Evolutionary conservation across 2,113 vertebrate genomes (phyloP).

Genomic region (Rhodinocichla rosea): DNA sequence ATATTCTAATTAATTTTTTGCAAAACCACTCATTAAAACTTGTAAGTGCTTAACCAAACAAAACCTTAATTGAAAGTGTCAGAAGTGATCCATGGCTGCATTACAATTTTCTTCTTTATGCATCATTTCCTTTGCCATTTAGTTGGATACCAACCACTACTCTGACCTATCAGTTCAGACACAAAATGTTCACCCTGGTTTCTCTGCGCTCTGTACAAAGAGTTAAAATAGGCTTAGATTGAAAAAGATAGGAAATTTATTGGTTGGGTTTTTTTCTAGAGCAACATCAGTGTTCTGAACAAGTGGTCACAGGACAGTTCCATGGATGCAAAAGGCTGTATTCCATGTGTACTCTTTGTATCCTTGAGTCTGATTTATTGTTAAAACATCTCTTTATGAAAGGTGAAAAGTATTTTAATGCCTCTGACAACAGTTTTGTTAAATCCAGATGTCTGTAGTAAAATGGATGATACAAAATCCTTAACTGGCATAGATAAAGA

Average conservation of each 20-base stretch:
- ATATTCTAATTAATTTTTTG: constrained; percentile 34
- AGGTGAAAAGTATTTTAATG: not conserved
- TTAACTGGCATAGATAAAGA: not conserved
- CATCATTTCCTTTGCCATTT: constrained; percentile 62
- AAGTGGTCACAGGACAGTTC: not conserved
- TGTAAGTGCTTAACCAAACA: constrained; percentile 66
- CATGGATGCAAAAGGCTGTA: not conserved
- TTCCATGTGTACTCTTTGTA: not conserved
- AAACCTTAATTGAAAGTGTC: constrained; percentile 64
- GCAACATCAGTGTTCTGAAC: not conserved
- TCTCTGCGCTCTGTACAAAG: not conserved
- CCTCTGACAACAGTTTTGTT: not conserved
- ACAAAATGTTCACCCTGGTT: not conserved
- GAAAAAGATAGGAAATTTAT: not conserved
- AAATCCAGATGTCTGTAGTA: not conserved
- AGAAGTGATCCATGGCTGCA: constrained; percentile 51
- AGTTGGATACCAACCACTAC: constrained; percentile 34
- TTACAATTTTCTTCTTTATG: constrained; percentile 58
- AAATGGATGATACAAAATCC: not conserved
- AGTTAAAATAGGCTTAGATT: not conserved
- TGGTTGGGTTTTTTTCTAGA: not conserved
- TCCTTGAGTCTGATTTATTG: not conserved
- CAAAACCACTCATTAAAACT: constrained; percentile 50
- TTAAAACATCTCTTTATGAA: not conserved
- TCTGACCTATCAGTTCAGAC: not conserved